A percentile compares a stretch with the other conserved stretches of the same genome.
Evolutionary conservation across 2,888 invertebrate genomes (phyloP).

Genomic region (Cephus runcator): DNA sequence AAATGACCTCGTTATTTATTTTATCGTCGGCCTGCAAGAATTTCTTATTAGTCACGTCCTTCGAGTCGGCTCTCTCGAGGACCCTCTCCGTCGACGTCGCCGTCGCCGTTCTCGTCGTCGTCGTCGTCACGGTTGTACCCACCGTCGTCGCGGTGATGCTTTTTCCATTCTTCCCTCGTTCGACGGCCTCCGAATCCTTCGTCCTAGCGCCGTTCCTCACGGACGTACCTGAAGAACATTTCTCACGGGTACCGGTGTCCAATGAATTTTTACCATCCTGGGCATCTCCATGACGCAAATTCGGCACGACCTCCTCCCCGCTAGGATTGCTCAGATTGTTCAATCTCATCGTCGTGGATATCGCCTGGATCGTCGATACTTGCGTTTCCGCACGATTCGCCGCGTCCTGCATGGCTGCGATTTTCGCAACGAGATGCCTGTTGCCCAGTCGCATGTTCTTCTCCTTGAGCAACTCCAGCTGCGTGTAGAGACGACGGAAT

Average conservation of each 20-base stretch:
- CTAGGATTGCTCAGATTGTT: conserved; percentile 60
- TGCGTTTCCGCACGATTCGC: conserved; percentile 72
- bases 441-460: conserved; percentile 81
- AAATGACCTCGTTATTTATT: conserved; percentile 11
- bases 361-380: conserved; percentile 62
- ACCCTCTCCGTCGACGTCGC: conserved; percentile 66
- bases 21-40: conserved; percentile 22
- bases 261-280: conserved; percentile 28
- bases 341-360: conserved; percentile 58
- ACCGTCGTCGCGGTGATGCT: conserved; percentile 47
- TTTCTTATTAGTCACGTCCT: conserved; percentile 42
- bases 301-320: conserved; percentile 27
- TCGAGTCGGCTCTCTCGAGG: conserved; percentile 65
- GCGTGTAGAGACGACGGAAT: conserved; percentile 82
- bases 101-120: conserved; percentile 64
- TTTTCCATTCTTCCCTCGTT: conserved; percentile 49
- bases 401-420: conserved; percentile 86
- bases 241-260: conserved; percentile 6
- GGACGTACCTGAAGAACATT: not conserved
- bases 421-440: conserved; percentile 77
- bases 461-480: conserved; percentile 83
- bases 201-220: conserved; percentile 22
- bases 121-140: conserved; percentile 31
- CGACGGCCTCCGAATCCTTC: conserved; percentile 21
- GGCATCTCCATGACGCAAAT: conserved; percentile 53